Conservation (phyloP, 1,140 invertebrate species). For the Carposina sasakii region DNA sequence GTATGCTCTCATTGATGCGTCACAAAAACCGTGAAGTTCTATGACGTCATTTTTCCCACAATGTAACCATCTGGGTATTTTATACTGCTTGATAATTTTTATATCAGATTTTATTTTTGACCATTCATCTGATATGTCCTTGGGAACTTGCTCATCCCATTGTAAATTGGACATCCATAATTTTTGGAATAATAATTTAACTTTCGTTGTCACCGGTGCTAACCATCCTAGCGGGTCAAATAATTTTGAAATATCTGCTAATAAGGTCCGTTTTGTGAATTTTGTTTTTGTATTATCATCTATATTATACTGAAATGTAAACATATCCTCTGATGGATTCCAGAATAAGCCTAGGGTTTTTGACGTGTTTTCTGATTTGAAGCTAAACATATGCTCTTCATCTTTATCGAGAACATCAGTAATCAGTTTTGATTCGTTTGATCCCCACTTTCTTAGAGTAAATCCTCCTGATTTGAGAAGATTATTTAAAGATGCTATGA, state of each 20-base stretch:
- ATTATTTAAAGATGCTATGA: too few species aligned
- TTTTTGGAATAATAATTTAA: constrained; percentile 61
- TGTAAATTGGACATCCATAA: constrained; percentile 38
- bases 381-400: background rate
- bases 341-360: background rate
- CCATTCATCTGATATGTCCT: constrained; percentile 5
- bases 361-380: background rate
- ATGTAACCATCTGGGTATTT: background rate
- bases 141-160: constrained; percentile 44
- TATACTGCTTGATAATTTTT: background rate
- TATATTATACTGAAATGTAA: background rate
- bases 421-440: background rate
- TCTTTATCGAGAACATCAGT: background rate
- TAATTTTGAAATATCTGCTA: constrained; percentile 23
- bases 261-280: constrained; percentile 21
- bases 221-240: constrained; percentile 53
- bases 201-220: constrained; percentile 40
- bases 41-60: background rate
- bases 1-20: background rate
- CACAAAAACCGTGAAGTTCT: constrained; percentile 10
- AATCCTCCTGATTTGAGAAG: constrained; percentile 2
- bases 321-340: background rate
- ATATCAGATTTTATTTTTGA: background rate
- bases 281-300: background rate
- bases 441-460: background rate